Evolutionary conservation across 2,797 vertebrate genomes (phyloP).

Genomic region (Natrix natrix): DNA sequence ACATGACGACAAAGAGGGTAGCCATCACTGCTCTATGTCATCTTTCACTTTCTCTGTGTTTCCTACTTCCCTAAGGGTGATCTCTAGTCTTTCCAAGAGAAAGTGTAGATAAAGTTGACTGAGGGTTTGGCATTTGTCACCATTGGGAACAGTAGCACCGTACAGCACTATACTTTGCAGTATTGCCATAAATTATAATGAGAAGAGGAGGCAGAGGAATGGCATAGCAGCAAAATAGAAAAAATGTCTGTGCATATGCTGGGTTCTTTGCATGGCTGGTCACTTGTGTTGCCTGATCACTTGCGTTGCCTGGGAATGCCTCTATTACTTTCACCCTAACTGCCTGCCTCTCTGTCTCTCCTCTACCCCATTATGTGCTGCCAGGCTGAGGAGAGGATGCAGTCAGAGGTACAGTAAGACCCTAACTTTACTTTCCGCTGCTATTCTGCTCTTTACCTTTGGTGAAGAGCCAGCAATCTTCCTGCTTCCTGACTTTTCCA

Average conservation of each 20-base stretch:
- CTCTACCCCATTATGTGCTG: constrained; percentile 63
- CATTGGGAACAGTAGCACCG: not conserved
- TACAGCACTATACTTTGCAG: not conserved
- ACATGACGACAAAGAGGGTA: too few species aligned
- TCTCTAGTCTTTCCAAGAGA: not conserved
- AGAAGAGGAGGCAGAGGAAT: not conserved
- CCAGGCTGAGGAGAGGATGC: constrained; percentile 98
- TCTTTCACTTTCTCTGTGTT: constrained; percentile 9
- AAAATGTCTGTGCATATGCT: not conserved
- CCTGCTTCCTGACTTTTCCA: constrained; percentile 18
- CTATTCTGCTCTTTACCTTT: not conserved
- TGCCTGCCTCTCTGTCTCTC: constrained; percentile 65
- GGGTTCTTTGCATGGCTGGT: constrained; percentile 49
- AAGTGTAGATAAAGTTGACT: not conserved
- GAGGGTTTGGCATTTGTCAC: not conserved
- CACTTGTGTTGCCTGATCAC: constrained; percentile 30
- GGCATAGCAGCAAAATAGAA: not conserved
- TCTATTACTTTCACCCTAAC: constrained; percentile 60
- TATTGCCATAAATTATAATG: not conserved
- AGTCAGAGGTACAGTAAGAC: constrained; percentile 88
- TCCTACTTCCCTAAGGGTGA: not conserved
- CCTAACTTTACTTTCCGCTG: not conserved
- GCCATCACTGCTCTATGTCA: fast-evolving
- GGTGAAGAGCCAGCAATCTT: not conserved
- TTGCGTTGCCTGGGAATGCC: constrained; percentile 30